Base-by-base conservation (phyloP, 2,888 invertebrate genomes). In the Cerceris rybyensis region DNA sequence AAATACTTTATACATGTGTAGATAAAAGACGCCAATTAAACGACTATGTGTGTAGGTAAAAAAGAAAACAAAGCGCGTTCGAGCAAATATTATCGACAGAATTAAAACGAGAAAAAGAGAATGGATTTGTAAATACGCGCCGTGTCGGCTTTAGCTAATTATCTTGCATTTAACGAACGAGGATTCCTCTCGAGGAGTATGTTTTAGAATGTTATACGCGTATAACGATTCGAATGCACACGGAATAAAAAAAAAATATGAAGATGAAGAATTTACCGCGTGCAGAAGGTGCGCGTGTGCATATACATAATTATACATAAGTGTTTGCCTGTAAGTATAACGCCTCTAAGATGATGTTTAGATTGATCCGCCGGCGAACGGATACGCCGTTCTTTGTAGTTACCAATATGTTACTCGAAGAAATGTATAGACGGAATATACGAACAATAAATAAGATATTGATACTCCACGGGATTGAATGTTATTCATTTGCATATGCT, bases 361-460 rank as follows among this genome's bases (percentile, higher is more conserved):
- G 85, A 79, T 72, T 77, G 68, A 28, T 50, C 46, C 66, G 70
- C 70, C 75, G 75, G 59, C 80, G 76, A 78, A 63, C 71, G 74
- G 58, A 78, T 59, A 61, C 68, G 73, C 81, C 83, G 75, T 78
- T 75, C 78, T 82, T 77, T 75, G 83, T 86, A 86, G 86, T 86
- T 86, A 84, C 86, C 86, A 86, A 74, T 83, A 81, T 83, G 82
- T 86, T 86, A 86, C 75, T 77, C 83, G 80, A 80, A 73, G 67
- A 76, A 80, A 86, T 86, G 86, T 86, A 86, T 86, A 86, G 86
- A 85, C 75, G 77, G 81, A 76, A 83, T 78, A 81, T 83, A 80
- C 73, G 77, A 78, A 75, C 81, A 86, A 86, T 86, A 86, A 86
- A 86, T 79, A 81, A 84, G 78, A 78, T 84, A 86, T 86, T 86